phyloP scores from a whole-genome alignment of 1,140 invertebrate genomes.

The Halesus radiatus region DNA sequence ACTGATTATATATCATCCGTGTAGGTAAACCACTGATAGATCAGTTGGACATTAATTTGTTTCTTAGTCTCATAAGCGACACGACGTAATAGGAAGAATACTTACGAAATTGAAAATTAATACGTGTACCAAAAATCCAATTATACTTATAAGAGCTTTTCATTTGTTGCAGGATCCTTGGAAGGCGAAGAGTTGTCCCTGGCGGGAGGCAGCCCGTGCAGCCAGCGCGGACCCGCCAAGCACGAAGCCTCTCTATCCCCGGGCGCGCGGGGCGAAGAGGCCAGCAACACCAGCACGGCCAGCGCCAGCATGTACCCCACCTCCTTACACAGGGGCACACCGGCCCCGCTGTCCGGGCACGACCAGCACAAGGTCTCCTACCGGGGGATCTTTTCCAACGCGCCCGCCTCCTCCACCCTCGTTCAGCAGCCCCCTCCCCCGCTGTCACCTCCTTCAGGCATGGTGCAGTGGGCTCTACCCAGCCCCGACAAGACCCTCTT shows the following conservation, averaged over 20 bases:
- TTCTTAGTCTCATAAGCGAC: too few relatives aligned
- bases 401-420: conserved; percentile 72
- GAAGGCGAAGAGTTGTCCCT: conserved; percentile 83
- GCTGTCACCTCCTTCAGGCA: conserved; percentile 66
- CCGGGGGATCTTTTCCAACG: conserved; percentile 79
- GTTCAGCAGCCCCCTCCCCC: conserved; percentile 65
- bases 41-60: too few relatives aligned
- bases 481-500: conserved; percentile 75
- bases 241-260: conserved; percentile 73
- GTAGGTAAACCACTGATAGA: too few relatives aligned
- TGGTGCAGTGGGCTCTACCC: conserved; percentile 72
- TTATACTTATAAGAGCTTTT: conserved; percentile 40
- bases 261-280: conserved; percentile 81
- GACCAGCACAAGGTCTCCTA: conserved; percentile 76
- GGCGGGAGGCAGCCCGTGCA: conserved; percentile 66
- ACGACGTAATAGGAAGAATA: too few relatives aligned
- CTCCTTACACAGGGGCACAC: conserved; percentile 68
- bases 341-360: conserved; percentile 66
- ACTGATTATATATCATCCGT: too few relatives aligned
- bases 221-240: conserved; percentile 69
- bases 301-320: conserved; percentile 75
- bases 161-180: conserved; percentile 77
- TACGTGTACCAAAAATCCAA: neutral
- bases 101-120: too few relatives aligned
- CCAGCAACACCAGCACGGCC: conserved; percentile 76